Evolutionary conservation across 2,113 vertebrate species (phyloP).

Genomic region (Elephantulus edwardii): DNA sequence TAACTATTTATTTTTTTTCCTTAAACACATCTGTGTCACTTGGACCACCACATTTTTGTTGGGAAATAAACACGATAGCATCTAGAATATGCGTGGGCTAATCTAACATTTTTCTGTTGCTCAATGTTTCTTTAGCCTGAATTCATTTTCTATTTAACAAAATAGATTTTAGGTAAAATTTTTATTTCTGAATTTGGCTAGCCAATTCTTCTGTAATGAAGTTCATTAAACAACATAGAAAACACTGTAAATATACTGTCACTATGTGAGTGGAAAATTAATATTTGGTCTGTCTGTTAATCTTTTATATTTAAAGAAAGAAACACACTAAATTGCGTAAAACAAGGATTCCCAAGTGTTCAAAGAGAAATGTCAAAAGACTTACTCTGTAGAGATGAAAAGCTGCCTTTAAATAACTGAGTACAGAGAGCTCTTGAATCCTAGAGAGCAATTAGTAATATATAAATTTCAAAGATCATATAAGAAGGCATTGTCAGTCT

Average conservation of each 20-base stretch:
- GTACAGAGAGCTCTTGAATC: background rate
- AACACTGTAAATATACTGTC: background rate
- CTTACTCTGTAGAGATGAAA: background rate
- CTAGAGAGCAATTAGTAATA: background rate
- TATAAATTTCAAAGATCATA: background rate
- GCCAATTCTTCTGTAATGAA: background rate
- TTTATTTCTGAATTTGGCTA: background rate
- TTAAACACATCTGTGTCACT: background rate
- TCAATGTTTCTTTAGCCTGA: background rate
- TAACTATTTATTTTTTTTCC: background rate
- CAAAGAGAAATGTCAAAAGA: background rate
- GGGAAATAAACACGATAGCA: background rate
- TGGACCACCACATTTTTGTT: background rate
- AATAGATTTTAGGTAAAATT: background rate
- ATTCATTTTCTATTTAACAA: background rate
- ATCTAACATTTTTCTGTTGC: too few relatives aligned
- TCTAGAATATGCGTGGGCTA: background rate
- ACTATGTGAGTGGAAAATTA: conserved; percentile 60
- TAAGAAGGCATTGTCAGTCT: background rate
- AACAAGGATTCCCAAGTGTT: background rate
- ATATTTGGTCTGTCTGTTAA: background rate
- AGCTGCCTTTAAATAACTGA: background rate
- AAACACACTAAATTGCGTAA: background rate
- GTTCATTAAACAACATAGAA: background rate
- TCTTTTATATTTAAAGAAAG: background rate